Conservation (phyloP, 2,113 vertebrate species). For the Nymphicus hollandicus region DNA sequence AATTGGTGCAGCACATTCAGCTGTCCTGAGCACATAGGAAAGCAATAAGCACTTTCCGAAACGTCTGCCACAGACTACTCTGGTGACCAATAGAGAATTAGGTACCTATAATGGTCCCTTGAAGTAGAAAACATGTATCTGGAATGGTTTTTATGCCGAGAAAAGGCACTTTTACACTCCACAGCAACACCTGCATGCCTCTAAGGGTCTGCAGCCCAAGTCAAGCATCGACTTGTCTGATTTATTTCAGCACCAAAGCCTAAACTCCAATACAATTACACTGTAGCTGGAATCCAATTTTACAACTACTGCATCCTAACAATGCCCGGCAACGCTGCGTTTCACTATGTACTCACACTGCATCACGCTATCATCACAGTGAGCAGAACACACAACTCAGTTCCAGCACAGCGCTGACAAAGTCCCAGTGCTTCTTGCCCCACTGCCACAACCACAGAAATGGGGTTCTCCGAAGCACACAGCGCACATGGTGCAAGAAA, state of each 20-base stretch:
- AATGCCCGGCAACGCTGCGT: not conserved
- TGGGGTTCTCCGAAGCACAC: accelerated
- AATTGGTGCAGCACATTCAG: conserved; percentile 17
- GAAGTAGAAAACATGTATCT: not conserved
- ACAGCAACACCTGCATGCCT: not conserved
- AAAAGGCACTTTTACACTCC: conserved; percentile 7
- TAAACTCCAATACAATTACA: not conserved
- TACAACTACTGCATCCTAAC: not conserved
- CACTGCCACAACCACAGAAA: accelerated
- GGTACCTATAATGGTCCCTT: not conserved
- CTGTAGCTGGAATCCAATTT: not conserved
- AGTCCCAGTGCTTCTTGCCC: not conserved
- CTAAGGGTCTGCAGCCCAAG: not conserved
- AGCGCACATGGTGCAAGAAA: accelerated
- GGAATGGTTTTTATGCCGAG: conserved; percentile 13
- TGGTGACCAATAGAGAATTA: conserved; percentile 50
- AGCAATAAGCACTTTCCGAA: conserved; percentile 18
- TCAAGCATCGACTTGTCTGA: not conserved
- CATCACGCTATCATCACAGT: accelerated
- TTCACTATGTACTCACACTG: accelerated
- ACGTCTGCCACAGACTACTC: conserved; percentile 20
- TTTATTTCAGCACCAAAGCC: not conserved
- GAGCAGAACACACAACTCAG: not conserved
- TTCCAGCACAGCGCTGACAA: accelerated
- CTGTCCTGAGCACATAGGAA: conserved; percentile 43